Evolutionary conservation across 2,888 invertebrate genomes (phyloP), one percentile per base, ranked within the genome.

Genomic region (Hydroisotoma schaefferi): DNA sequence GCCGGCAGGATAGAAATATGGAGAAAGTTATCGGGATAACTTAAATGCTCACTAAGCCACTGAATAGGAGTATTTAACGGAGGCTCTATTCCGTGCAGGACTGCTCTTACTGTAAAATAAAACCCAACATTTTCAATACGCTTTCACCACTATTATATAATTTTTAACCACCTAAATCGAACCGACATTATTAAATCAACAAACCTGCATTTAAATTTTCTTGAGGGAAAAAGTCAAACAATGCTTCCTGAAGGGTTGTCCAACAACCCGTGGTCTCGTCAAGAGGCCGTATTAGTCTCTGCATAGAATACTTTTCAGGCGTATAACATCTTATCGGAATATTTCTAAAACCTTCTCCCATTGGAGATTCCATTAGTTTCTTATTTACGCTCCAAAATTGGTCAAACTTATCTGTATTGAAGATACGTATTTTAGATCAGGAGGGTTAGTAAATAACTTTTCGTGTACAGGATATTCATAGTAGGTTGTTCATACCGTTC

Each of bases 331-430:
- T 84, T 68, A 94, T 85, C 55, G 95, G 94, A 80, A 95, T 90
- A 78, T 53, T 53, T 15, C 61, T 57, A 49, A 67, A 67, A 74
- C 85, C 87, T 53, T 87, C 87, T 54, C 84, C 85, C 67, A 83
- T 83, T 0, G 85, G 81, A 43, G 75, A 74, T 75, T 95, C 95
- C 97, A 98, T 98, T 55, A 99, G 80, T 75, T 92, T 87, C 72
- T 93, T 84, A 77, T 99, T 99, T 12, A 98, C 88, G 2, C 93
- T 87, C 98, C 98, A 99, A 78, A 99, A 99, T 78, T 97, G 97
- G 77, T 99, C 98, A 80, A 98, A 99, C 79, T 94, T 94, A 77
- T 97, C 91, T 90, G 78, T 48, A 82, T 37, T 28, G 12, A 49
- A 20, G 12, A 44, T 27, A 23, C 58, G n/a, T n/a, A n/a, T n/a